phyloP scores from a whole-genome alignment of 2,888 invertebrate genomes.

The Chorisops tibialis region DNA sequence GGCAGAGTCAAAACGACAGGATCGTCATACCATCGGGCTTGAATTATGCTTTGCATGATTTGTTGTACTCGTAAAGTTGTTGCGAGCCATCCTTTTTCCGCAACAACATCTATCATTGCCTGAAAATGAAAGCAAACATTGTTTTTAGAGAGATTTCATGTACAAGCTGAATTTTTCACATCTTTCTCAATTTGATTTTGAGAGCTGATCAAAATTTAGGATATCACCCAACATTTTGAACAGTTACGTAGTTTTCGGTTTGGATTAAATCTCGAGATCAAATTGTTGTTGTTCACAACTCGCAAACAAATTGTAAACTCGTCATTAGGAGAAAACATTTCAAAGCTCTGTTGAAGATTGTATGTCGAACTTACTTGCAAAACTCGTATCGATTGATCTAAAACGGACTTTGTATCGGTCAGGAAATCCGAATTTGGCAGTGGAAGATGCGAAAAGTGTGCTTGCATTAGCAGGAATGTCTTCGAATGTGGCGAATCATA shows the following conservation, averaged over 20 bases:
- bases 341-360: too few species aligned
- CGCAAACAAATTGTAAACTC: too few species aligned
- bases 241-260: too few species aligned
- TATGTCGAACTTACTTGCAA: slow-evolving; percentile 71
- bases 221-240: too few species aligned
- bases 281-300: too few species aligned
- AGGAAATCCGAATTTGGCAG: slow-evolving; percentile 91
- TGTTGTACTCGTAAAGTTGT: slow-evolving; percentile 74
- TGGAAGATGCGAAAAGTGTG: slow-evolving; percentile 79
- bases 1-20: slow-evolving; percentile 75
- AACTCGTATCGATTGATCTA: slow-evolving; percentile 94
- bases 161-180: too few species aligned
- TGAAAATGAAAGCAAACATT: slow-evolving; percentile 51
- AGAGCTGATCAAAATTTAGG: too few species aligned
- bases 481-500: slow-evolving; percentile 94
- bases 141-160: too few species aligned
- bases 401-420: slow-evolving; percentile 93
- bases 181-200: too few species aligned
- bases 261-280: too few species aligned
- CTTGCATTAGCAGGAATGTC: slow-evolving; percentile 88
- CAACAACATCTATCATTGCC: slow-evolving; percentile 94
- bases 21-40: slow-evolving; percentile 83
- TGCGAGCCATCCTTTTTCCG: slow-evolving; percentile 86
- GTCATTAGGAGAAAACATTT: too few species aligned
- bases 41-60: slow-evolving; percentile 85